These are phyloP conservation scores for Bombus affinis DNA, from an alignment of 1,140 invertebrate genomes.

Conservation along the genomic window DNA sequence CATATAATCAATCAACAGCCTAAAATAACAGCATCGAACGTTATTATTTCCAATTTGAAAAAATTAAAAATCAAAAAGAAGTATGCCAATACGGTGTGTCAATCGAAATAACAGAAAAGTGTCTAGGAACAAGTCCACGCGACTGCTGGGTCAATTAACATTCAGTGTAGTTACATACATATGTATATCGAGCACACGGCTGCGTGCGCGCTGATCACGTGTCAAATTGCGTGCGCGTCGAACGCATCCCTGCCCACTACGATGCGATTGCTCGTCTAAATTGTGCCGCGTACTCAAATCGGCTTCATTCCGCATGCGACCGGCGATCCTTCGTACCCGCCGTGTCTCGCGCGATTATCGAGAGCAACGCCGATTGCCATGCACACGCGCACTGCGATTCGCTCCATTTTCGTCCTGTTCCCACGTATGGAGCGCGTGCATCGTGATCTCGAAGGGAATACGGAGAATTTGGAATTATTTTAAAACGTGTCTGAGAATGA, in stretches of 20 bases:
- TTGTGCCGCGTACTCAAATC: conserved; percentile 44
- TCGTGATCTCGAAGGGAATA: not conserved
- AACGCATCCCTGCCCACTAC: not conserved
- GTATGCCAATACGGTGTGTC: too few relatives aligned
- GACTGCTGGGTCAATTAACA: conserved; percentile 18
- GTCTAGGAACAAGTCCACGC: not conserved
- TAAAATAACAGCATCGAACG: too few relatives aligned
- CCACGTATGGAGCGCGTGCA: not conserved
- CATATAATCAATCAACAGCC: fast-evolving
- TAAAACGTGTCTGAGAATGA: too few relatives aligned
- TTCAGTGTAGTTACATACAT: conserved; percentile 5
- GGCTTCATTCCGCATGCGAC: conserved; percentile 37
- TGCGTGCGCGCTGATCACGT: conserved; percentile 18
- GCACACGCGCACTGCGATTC: not conserved
- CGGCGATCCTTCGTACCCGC: not conserved
- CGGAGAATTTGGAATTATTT: not conserved
- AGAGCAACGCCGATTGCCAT: not conserved
- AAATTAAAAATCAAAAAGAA: not conserved
- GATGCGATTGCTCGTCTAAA: conserved; percentile 13
- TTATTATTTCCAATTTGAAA: not conserved
- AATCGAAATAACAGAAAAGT: too few relatives aligned
- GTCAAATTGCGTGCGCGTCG: conserved; percentile 30
- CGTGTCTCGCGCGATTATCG: conserved; percentile 16
- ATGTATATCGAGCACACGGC: conserved; percentile 17
- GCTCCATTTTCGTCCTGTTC: conserved; percentile 1